Evolutionary conservation across 2,888 invertebrate species (phyloP), one percentile per base, ranked within the genome.

Genomic region (Idaea straminata): DNA sequence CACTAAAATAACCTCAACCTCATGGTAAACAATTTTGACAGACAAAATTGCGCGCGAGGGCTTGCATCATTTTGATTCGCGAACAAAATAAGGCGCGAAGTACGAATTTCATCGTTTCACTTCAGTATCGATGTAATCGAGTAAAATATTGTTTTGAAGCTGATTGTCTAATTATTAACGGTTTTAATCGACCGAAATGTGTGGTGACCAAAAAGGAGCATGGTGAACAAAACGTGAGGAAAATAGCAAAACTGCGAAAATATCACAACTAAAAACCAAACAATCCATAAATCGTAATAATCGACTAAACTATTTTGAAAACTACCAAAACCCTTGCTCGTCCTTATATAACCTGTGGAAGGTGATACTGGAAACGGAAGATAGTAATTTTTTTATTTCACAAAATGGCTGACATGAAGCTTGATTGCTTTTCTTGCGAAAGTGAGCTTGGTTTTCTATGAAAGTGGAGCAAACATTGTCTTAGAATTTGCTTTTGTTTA

Each of bases 391-490:
- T 74, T 78, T 80, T 77, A 80, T 79, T 82, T 83, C 62, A 83
- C 83, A 85, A 84, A 86, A 90, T 89, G 89, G 89, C 89, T 88
- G 87, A 80, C 82, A 79, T 79, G 80, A 87, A 87, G 89, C 89
- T 89, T 89, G 86, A 86, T 88, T 88, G 77, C 90, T 90, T 90
- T 89, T 86, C 85, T 87, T 87, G 84, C 82, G 82, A 89, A 89
- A 89, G 86, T 85, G 86, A 88, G 90, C 89, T 91, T 89, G 87
- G 87, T 89, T 91, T 89, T 86, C 86, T 87, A 87, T 87, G 82
- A 84, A 86, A 85, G 85, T 82, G 76, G 77, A 80, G 76, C 63
- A 66, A 81, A 80, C 81, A 77, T 81, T 81, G 83, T 82, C 82
- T 83, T 81, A 74, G 77, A 80, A 80, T 78, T 77, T 78, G 81